Conservation (phyloP, 1,140 invertebrate genomes). For the Drosophila kurseongensis region DNA sequence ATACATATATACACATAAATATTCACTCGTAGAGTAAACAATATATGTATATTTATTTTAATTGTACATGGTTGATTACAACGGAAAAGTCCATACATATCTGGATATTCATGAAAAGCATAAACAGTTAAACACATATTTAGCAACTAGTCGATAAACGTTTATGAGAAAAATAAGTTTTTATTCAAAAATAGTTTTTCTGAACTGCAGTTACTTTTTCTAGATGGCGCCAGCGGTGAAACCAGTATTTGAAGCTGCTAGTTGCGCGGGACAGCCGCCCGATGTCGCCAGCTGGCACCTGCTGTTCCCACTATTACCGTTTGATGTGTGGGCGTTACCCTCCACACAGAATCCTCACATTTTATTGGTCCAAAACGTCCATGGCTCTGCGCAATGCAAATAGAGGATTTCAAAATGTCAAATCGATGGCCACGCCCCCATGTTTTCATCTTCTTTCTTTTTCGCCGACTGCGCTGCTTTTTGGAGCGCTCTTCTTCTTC, state of each 20-base stretch:
- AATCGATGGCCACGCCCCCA: conserved; percentile 12
- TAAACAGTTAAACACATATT: no score
- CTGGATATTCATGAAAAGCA: no score
- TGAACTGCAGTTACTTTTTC: no score
- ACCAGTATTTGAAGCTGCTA: background rate
- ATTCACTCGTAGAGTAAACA: no score
- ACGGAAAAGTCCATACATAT: no score
- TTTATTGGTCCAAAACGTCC: background rate
- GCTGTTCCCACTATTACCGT: conserved; percentile 29
- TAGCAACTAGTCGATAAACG: no score
- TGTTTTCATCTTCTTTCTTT: conserved; percentile 14
- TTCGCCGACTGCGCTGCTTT: conserved; percentile 23
- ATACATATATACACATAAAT: no score
- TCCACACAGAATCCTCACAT: background rate
- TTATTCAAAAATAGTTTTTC: no score
- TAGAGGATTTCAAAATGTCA: conserved; percentile 21
- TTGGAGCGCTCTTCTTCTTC: conserved; percentile 4
- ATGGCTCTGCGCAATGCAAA: conserved; percentile 6
- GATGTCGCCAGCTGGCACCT: background rate
- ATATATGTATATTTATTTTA: no score
- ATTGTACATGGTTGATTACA: no score
- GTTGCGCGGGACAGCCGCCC: background rate
- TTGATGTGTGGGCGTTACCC: conserved; percentile 12
- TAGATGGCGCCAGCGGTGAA: background rate
- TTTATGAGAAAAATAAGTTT: no score